A percentile compares a stretch with the other conserved stretches of the same genome.
phyloP scores from a whole-genome alignment of 2,888 invertebrate genomes.

The Camponotus fellah region DNA sequence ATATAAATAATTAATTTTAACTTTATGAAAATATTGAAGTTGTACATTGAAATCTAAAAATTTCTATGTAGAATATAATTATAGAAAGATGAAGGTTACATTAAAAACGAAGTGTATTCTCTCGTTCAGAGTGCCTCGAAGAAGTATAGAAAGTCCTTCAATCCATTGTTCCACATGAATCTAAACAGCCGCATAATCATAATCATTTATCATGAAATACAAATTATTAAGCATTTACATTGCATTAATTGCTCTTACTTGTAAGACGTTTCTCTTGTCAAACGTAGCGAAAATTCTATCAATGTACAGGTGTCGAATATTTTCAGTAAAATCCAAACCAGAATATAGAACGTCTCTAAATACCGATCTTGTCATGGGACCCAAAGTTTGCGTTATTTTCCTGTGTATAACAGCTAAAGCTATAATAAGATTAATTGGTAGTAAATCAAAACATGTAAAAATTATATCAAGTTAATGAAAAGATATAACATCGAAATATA shows the following conservation, averaged over 20 bases:
- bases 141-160: conserved; percentile 87
- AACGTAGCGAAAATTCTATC: conserved; percentile 80
- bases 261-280: conserved; percentile 70
- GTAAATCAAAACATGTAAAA: background rate
- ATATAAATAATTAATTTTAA: background rate
- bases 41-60: conserved; percentile 4
- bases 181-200: conserved; percentile 23
- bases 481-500: background rate
- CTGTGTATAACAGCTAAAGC: conserved; percentile 81
- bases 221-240: background rate
- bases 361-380: conserved; percentile 74
- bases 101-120: conserved; percentile 83
- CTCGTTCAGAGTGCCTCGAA: conserved; percentile 87
- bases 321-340: conserved; percentile 83
- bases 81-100: conserved; percentile 65
- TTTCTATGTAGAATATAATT: background rate
- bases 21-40: background rate
- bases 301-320: conserved; percentile 81
- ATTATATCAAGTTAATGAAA: background rate
- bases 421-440: conserved; percentile 54
- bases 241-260: conserved; percentile 49
- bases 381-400: conserved; percentile 76
- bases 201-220: background rate
- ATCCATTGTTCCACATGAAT: conserved; percentile 77
- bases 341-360: conserved; percentile 82